Evolutionary conservation across 2,797 vertebrate species (phyloP), one percentile per base, ranked within the genome.

Genomic region (Limnodromus scolopaceus): DNA sequence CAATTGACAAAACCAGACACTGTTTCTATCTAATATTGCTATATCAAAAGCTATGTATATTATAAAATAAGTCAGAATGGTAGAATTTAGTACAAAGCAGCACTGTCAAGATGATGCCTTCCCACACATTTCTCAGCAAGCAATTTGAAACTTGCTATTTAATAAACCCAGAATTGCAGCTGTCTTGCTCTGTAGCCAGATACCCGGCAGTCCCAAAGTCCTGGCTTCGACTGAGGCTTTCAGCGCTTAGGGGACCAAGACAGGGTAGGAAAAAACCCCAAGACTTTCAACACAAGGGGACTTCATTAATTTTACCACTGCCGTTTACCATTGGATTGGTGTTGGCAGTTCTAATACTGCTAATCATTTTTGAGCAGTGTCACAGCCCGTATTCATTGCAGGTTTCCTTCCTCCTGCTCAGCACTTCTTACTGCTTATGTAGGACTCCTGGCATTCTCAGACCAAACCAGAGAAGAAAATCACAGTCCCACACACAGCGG

Each of bases 201-300:
- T 22, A 27, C 58, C 22, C 34, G 20, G 18, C 53, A 46, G 8
- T 16, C 57, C n/a, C 27, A 51, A 78, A 65, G 20, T 15, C n/a
- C 8, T 51, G 68, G 28, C 13, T 55, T 79, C 27, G 36, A 25
- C 10, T 9, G 27, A 60, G 14, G 18, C 8, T 74, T 74, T 74
- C 34, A 9, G 39, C 6, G 18, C 36, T 18, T 45, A 16, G 10
- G 8, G 19, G 20, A 38, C 41, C 11, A 20, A 66, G 30, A 39
- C 36, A 3, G 0, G 1, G 17, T 6, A 65, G 32, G 41, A 45
- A 34, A 51, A 77, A 63, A 13, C 0, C 4, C 20, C 46, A 43
- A 32, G 20, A 11, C 13, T 45, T 8, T 48, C n/a, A 64, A 19
- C 32, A 43, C 13, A 30, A 55, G 57, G 30, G 8, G 7, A 30